Percentiles rank a stretch among this genome's conserved stretches.
These are phyloP conservation scores for Nestor notabilis DNA, from an alignment of 2,113 vertebrate genomes.

Conservation along the genomic window DNA sequence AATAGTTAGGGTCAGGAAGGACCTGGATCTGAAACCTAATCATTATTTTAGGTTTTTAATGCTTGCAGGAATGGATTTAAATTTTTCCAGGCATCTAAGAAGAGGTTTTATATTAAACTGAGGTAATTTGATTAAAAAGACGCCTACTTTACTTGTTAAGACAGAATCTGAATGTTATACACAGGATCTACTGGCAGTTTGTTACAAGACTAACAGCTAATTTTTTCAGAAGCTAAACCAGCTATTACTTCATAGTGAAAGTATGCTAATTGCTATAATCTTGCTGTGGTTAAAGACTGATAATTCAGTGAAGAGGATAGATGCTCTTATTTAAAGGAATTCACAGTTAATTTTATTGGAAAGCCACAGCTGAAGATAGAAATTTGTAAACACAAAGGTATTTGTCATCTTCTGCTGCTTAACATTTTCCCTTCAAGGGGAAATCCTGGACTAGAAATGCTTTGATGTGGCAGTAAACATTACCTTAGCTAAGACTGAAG, in stretches of 20 bases:
- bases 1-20: not conserved
- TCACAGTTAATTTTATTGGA: slow-evolving; percentile 13
- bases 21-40: not conserved
- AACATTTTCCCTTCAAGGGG: not conserved
- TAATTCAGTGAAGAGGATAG: slow-evolving; percentile 37
- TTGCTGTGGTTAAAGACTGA: slow-evolving; percentile 42
- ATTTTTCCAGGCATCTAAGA: not conserved
- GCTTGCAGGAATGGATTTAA: not conserved
- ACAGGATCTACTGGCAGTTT: not conserved
- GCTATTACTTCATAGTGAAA: not conserved
- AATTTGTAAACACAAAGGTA: slow-evolving; percentile 19
- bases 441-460: not conserved
- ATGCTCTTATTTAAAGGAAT: slow-evolving; percentile 30
- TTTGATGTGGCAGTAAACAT: not conserved
- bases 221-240: slow-evolving; percentile 28
- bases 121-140: not conserved
- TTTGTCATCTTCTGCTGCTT: not conserved
- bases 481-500: not conserved
- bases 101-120: not conserved
- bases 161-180: not conserved
- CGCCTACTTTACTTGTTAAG: not conserved
- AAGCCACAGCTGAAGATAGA: not conserved
- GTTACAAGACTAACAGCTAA: slow-evolving; percentile 1
- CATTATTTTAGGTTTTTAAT: not conserved
- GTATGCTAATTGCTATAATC: slow-evolving; percentile 4